A percentile compares a stretch with the other conserved stretches of the same genome.
Conservation (phyloP, 30 jellyfish, hydroid and myxozoan species). For the Hydractinia echinata region DNA sequence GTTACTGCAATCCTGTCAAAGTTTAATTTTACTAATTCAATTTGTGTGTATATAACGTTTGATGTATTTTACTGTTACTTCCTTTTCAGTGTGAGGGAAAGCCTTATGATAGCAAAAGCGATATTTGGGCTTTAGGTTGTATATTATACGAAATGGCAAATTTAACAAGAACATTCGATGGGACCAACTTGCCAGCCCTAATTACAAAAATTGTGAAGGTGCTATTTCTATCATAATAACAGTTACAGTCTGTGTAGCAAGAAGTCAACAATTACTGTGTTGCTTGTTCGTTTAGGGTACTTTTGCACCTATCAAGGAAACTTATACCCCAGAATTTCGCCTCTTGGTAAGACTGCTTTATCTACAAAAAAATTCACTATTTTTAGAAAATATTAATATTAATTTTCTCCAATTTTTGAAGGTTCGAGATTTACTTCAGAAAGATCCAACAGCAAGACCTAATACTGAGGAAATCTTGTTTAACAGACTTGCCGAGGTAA, state of each 20-base stretch:
- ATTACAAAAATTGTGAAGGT: conserved; percentile 87
- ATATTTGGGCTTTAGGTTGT: conserved; percentile 92
- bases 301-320: conserved; percentile 81
- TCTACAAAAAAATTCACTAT: not conserved
- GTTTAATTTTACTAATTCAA: no score
- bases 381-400: not conserved
- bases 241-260: no score
- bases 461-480: conserved; percentile 81
- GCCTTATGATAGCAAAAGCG: conserved; percentile 86
- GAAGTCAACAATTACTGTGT: not conserved
- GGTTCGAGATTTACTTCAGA: conserved; percentile 80
- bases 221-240: not conserved
- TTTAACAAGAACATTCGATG: conserved; percentile 82
- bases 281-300: conserved; percentile 51
- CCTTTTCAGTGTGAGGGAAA: conserved; percentile 82
- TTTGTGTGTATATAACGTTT: no score
- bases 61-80: not conserved
- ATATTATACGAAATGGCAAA: conserved; percentile 88
- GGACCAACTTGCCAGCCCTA: conserved; percentile 87
- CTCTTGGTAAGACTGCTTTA: conserved; percentile 38
- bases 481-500: conserved; percentile 79
- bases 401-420: not conserved
- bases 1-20: no score
- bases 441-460: conserved; percentile 79
- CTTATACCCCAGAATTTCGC: conserved; percentile 74